Conservation (phyloP, 2,888 invertebrate genomes). For the Ctenicera cuprea region DNA sequence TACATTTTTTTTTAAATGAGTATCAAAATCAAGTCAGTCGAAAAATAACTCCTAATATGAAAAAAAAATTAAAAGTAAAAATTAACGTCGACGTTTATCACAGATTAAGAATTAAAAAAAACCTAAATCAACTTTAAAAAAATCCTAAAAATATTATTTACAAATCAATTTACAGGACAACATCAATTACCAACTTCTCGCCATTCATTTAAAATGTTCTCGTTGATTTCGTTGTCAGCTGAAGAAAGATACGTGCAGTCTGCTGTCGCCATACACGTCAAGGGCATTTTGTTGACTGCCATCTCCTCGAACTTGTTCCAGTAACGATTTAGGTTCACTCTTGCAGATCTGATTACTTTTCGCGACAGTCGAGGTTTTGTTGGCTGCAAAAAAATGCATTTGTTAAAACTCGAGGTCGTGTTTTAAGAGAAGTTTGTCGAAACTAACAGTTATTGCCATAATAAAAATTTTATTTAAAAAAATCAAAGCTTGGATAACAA, state of each 20-base stretch:
- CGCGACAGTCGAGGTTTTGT: conserved; percentile 77
- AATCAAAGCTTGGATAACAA: no score
- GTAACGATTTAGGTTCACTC: conserved; percentile 80
- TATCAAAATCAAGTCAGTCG: neutral
- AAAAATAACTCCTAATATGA: neutral
- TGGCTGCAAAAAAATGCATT: conserved; percentile 73
- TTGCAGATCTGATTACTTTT: conserved; percentile 75
- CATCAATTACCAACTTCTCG: conserved; percentile 21
- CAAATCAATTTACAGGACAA: neutral
- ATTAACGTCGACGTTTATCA: conserved; percentile 6
- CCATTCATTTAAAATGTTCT: conserved; percentile 76
- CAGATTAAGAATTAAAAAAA: neutral
- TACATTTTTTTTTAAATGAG: conserved; percentile 2
- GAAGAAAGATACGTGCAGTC: conserved; percentile 67
- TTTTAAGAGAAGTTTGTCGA: neutral
- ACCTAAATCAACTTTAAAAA: neutral
- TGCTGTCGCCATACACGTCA: conserved; percentile 67
- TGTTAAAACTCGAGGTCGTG: neutral
- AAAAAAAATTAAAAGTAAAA: neutral
- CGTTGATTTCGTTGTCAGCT: conserved; percentile 70
- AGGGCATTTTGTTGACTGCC: conserved; percentile 66
- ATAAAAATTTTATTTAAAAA: no score
- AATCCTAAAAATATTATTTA: neutral
- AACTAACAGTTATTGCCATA: neutral
- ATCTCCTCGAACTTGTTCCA: conserved; percentile 79